phyloP scores from a whole-genome alignment of 30 jellyfish, hydroid and myxozoan genomes.

The Aurelia aurita complex sp. Pacific region DNA sequence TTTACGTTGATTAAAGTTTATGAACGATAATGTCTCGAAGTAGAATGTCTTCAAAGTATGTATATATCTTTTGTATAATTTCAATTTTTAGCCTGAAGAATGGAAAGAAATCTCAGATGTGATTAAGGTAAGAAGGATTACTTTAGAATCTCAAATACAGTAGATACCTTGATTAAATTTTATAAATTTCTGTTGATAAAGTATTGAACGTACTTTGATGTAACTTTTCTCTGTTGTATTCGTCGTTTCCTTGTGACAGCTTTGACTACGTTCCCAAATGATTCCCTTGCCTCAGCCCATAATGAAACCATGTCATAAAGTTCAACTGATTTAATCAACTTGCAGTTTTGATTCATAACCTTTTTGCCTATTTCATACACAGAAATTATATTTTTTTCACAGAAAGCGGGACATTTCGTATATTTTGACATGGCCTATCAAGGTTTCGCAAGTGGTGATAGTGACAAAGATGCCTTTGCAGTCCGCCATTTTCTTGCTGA shows the following conservation, averaged over 20 bases:
- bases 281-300: too few species aligned
- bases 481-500: constrained; percentile 86
- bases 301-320: not conserved
- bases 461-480: constrained; percentile 91
- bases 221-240: too few species aligned
- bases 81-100: constrained; percentile 81
- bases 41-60: too few species aligned
- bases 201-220: too few species aligned
- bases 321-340: not conserved
- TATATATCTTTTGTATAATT: not conserved
- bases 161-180: too few species aligned
- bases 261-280: too few species aligned
- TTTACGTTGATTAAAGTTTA: too few species aligned
- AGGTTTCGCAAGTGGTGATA: constrained; percentile 99
- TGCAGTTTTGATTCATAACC: not conserved
- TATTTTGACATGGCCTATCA: constrained; percentile 99
- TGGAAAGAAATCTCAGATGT: constrained; percentile 91
- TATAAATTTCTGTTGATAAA: too few species aligned
- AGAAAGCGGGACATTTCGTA: constrained; percentile 82
- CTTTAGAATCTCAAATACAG: too few species aligned
- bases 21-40: too few species aligned
- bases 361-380: not conserved
- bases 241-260: too few species aligned
- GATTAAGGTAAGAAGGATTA: constrained; percentile 61
- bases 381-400: not conserved